Conservation (phyloP, 2,113 vertebrate species). For the Leiothrix lutea region DNA sequence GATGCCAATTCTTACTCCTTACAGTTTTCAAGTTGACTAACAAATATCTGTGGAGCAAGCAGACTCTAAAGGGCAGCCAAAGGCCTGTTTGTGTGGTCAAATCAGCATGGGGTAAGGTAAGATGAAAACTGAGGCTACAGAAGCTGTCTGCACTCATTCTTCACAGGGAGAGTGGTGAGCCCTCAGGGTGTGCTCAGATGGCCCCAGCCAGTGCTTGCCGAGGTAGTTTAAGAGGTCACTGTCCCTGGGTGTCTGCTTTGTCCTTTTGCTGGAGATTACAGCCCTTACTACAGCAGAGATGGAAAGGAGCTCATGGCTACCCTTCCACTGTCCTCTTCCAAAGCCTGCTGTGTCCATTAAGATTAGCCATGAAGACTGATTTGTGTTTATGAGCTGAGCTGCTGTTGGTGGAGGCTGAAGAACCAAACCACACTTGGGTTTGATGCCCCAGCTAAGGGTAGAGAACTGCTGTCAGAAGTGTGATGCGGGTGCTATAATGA, state of each 20-base stretch:
- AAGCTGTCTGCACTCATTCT: not conserved
- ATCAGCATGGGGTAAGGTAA: not conserved
- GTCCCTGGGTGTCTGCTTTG: not conserved
- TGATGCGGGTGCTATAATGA: not conserved
- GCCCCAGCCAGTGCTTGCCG: not conserved
- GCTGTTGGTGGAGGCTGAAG: not conserved
- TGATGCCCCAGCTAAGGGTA: not conserved
- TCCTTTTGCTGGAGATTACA: not conserved
- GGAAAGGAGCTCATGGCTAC: not conserved
- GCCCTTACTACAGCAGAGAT: fast-evolving
- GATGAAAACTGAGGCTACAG: not conserved
- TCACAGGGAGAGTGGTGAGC: not conserved
- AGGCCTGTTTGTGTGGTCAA: not conserved
- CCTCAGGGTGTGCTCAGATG: not conserved
- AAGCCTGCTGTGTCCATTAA: not conserved
- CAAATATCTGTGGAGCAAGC: not conserved
- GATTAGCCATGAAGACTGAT: not conserved
- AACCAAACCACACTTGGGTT: fast-evolving
- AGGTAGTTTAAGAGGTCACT: not conserved
- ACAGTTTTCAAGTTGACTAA: not conserved
- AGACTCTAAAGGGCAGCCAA: not conserved
- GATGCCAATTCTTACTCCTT: not conserved
- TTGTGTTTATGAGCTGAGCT: not conserved
- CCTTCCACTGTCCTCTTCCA: not conserved
- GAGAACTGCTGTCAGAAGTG: not conserved